A percentile compares a stretch with the other conserved stretches of the same genome.
Evolutionary conservation across 1,140 invertebrate species (phyloP).

Genomic region (Lasaia peninsularis): DNA sequence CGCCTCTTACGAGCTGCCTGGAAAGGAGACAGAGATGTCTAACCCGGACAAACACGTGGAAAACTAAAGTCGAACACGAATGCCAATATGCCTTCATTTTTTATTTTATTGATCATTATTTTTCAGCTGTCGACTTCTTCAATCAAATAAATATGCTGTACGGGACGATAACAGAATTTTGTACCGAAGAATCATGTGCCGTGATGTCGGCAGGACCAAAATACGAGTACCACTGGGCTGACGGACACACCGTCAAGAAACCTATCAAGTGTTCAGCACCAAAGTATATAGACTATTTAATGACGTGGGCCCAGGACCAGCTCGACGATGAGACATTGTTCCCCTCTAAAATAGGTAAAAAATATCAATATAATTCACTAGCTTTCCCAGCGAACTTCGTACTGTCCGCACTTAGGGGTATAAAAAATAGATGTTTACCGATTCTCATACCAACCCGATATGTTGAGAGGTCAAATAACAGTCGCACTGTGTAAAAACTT

Average conservation of each 20-base stretch:
- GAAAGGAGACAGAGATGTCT: too few species aligned
- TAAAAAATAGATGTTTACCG: too few species aligned
- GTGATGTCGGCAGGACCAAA: constrained; percentile 99
- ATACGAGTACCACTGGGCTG: constrained; percentile 99
- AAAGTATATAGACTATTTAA: constrained; percentile 99
- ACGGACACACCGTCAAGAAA: constrained; percentile 98
- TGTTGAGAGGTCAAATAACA: too few species aligned
- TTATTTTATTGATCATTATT: not conserved
- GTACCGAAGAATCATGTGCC: constrained; percentile 97
- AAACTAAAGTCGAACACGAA: not conserved
- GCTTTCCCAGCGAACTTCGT: too few species aligned
- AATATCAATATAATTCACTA: too few species aligned
- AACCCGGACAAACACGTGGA: too few species aligned
- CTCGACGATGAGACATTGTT: constrained; percentile 99
- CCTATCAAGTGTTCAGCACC: constrained; percentile 99
- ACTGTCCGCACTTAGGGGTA: too few species aligned
- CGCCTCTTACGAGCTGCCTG: too few species aligned
- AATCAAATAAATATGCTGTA: constrained; percentile 99
- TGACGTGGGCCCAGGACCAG: constrained; percentile 99
- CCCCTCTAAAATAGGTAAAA: constrained; percentile 97
- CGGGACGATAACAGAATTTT: constrained; percentile 99
- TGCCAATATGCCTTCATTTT: not conserved
- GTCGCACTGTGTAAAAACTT: too few species aligned
- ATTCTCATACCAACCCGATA: too few species aligned
- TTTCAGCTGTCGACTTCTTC: constrained; percentile 97